Percentiles rank a stretch among this genome's conserved stretches.
Conservation (phyloP, 2,888 invertebrate genomes). For the Xestoiulus laeticollis region DNA sequence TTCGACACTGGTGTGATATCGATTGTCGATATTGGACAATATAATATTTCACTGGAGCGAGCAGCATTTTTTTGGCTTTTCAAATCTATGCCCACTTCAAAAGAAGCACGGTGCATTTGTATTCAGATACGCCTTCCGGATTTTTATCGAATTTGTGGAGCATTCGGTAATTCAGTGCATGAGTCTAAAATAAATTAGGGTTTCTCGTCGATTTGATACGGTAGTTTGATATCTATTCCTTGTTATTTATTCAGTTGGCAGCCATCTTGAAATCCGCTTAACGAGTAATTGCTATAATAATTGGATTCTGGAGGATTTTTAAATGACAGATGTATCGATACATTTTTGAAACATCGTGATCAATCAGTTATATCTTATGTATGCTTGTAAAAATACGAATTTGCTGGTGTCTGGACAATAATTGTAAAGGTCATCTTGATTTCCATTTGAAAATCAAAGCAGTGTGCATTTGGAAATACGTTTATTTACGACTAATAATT, state of each 20-base stretch:
- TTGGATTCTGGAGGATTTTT: not conserved
- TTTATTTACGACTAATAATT: too few relatives aligned
- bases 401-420: too few relatives aligned
- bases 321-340: not conserved
- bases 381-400: too few relatives aligned
- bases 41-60: not conserved
- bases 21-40: slow-evolving; percentile 19
- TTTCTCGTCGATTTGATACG: not conserved
- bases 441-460: too few relatives aligned
- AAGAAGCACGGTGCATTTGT: not conserved
- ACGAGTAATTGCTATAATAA: not conserved
- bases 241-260: not conserved
- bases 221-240: not conserved
- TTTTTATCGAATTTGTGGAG: not conserved
- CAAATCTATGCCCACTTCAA: slow-evolving; percentile 21
- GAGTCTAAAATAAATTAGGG: not conserved
- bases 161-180: not conserved
- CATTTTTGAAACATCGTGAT: not conserved
- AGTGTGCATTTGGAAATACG: too few relatives aligned
- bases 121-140: not conserved
- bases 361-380: not conserved
- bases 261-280: not conserved
- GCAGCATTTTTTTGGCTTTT: not conserved
- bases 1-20: not conserved
- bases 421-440: too few relatives aligned